A percentile compares a stretch with the other conserved stretches of the same genome.
phyloP scores from a whole-genome alignment of 2,888 invertebrate genomes.

The Parochlus steinenii region DNA sequence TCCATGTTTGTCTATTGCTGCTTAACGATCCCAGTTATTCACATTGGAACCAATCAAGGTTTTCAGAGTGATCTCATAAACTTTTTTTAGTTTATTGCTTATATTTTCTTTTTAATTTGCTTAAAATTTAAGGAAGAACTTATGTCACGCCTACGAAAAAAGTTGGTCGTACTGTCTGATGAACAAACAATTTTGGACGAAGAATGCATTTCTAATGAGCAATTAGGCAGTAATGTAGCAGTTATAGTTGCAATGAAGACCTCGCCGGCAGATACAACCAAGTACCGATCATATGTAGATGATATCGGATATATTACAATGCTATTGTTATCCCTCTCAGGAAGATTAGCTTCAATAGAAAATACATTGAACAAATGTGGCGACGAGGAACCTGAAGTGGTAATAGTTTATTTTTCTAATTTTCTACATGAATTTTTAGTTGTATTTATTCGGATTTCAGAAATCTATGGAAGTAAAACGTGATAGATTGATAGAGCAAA shows the following conservation, averaged over 20 bases:
- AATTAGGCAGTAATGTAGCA: constrained; percentile 49
- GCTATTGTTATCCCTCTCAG: constrained; percentile 60
- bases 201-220: constrained; percentile 56
- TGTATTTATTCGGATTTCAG: too few species aligned
- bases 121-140: constrained; percentile 55
- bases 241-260: constrained; percentile 39
- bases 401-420: too few species aligned
- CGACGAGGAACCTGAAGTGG: constrained; percentile 45
- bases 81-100: too few species aligned
- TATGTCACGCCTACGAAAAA: constrained; percentile 52
- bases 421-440: too few species aligned
- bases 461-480: constrained; percentile 55
- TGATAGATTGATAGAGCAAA: constrained; percentile 56
- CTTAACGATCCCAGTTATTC: too few species aligned
- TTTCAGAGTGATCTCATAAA: too few species aligned
- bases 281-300: constrained; percentile 52
- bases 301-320: constrained; percentile 77
- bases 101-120: too few species aligned
- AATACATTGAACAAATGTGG: constrained; percentile 22
- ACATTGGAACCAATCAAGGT: too few species aligned
- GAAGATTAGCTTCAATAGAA: constrained; percentile 48
- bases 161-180: constrained; percentile 52
- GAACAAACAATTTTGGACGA: constrained; percentile 54
- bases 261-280: constrained; percentile 46
- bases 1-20: too few species aligned